Conservation (phyloP, 2,888 invertebrate species). For the Tenthredo scrophulariae region DNA sequence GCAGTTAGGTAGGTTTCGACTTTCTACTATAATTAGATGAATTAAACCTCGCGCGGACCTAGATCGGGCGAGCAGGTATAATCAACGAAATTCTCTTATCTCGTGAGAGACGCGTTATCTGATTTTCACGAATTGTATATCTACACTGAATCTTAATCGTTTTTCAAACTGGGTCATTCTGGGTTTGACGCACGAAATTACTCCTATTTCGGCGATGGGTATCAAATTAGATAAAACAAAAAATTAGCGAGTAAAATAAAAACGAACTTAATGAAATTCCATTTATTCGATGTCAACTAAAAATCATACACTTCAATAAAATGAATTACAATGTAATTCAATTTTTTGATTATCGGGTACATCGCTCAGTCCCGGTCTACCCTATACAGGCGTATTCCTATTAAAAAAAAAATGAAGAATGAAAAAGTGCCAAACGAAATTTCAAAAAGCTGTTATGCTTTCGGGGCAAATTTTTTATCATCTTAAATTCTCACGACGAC, state of each 20-base stretch:
- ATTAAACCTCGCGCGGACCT: neutral
- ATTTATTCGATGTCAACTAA: neutral
- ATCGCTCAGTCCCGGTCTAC: neutral
- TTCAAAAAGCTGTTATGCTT: neutral
- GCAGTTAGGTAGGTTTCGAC: neutral
- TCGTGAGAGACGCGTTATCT: slow-evolving; percentile 1
- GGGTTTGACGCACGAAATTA: neutral
- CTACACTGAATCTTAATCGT: neutral
- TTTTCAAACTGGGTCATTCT: slow-evolving; percentile 48
- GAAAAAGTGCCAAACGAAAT: neutral
- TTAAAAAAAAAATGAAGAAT: neutral
- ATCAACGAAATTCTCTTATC: slow-evolving; percentile 33
- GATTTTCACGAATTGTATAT: slow-evolving; percentile 5
- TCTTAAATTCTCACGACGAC: neutral
- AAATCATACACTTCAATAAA: neutral
- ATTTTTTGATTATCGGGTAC: neutral
- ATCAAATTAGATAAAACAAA: neutral
- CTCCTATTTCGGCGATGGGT: neutral
- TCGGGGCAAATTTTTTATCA: neutral
- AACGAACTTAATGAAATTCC: neutral
- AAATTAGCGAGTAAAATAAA: neutral
- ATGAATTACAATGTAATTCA: neutral
- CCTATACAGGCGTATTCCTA: neutral
- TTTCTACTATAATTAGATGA: neutral
- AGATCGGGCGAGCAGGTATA: neutral